phyloP scores from a whole-genome alignment of 2,797 vertebrate genomes.

The Gymnoscopelus braueri region DNA sequence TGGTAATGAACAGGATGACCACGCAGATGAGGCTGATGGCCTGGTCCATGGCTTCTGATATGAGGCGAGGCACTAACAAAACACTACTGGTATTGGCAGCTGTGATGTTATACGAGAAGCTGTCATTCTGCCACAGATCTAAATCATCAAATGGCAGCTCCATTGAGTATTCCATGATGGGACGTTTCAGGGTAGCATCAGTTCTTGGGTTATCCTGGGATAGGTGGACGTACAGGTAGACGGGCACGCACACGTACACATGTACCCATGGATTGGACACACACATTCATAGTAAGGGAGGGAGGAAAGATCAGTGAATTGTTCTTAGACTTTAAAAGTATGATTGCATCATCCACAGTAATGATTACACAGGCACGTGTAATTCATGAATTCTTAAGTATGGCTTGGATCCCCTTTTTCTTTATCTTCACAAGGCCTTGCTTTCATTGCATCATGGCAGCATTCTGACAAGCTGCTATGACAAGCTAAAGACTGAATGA shows the following conservation, averaged over 20 bases:
- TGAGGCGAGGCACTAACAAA: fast-evolving
- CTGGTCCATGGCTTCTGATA: constrained; percentile 56
- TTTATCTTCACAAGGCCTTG: no score
- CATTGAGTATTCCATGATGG: background rate
- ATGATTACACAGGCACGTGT: background rate
- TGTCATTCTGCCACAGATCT: constrained; percentile 28
- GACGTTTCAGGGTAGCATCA: constrained; percentile 2
- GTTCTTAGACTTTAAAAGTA: no score
- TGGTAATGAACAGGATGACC: constrained; percentile 60
- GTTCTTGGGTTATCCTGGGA: background rate
- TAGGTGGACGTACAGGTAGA: background rate
- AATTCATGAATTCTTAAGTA: no score
- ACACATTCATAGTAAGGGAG: no score
- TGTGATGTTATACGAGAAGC: constrained; percentile 34
- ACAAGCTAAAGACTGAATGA: no score
- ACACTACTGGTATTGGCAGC: constrained; percentile 42
- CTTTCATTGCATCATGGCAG: no score
- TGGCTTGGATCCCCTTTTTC: no score
- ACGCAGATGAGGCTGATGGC: constrained; percentile 58
- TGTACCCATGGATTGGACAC: no score
- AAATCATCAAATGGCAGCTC: background rate
- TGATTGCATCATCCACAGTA: background rate
- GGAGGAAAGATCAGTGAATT: no score
- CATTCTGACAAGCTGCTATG: no score
- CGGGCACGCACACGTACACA: background rate